Evolutionary conservation across 2,797 vertebrate species (phyloP), one percentile per base, ranked within the genome.

Genomic region (Scolopax rusticola): DNA sequence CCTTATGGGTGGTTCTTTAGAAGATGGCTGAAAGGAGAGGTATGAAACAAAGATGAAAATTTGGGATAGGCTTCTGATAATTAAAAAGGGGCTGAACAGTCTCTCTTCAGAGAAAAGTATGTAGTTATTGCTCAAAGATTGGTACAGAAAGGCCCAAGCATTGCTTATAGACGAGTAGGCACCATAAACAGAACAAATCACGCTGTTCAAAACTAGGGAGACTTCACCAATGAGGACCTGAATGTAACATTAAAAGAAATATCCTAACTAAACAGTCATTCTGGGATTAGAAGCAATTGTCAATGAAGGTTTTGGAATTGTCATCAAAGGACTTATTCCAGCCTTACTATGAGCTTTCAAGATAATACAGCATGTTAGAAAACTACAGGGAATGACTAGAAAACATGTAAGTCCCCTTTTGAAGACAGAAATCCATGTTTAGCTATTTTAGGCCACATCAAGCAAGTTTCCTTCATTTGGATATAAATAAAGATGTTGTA

Each of bases 261-360:
- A 64, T 64, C 56, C 57, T 57, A 90, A 73, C 82, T 90, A 82
- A 94, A 88, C 53, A 77, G 12, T 69, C 54, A 63, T 76, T 71
- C 77, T 83, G 91, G 78, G 89, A 96, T 67, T 87, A 69, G 51
- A 89, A 84, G 75, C 68, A 71, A 89, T 86, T 77, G 81, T 45
- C 87, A 76, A 60, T 28, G 32, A 76, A 93, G 50, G 15, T 30
- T 78, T 67, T 59, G 50, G 47, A 90, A 97, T 90, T 67, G 45
- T 50, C 43, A 53, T 59, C 90, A 65, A 17, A 90, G 87, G 96
- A 95, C 68, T 87, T 59, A 73, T 97, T 93, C 47, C 75, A 89
- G 65, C 59, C 77, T 76, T 84, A 70, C 87, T 87, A 82, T 38
- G 33, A 91, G 83, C 69, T 80, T 95, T 84, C 43, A 68, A 41